These are phyloP conservation scores for Python bivittatus DNA, from an alignment of 2,113 vertebrate genomes.

Conservation along the genomic window DNA sequence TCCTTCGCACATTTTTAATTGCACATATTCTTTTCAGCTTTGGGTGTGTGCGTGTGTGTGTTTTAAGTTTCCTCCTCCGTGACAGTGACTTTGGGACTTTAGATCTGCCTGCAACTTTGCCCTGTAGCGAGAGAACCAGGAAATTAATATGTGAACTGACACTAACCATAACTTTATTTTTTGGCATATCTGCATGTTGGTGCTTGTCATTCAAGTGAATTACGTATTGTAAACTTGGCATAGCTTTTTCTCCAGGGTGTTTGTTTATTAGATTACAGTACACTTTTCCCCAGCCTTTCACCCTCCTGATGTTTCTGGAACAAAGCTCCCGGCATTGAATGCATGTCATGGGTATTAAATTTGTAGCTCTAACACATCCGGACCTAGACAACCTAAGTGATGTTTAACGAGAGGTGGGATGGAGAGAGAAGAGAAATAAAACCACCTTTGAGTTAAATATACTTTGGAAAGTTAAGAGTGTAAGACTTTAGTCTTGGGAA, in stretches of 20 bases:
- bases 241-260: neutral
- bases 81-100: neutral
- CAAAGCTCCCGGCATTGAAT: neutral
- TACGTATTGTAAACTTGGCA: neutral
- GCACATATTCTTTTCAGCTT: neutral
- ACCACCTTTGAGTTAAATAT: neutral
- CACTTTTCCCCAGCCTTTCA: neutral
- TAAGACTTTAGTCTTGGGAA: neutral
- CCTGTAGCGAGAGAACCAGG: neutral
- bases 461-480: neutral
- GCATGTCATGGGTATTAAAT: neutral
- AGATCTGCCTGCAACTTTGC: neutral
- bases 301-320: neutral
- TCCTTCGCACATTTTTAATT: neutral
- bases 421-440: neutral
- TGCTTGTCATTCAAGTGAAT: neutral
- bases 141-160: neutral
- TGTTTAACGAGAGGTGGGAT: neutral
- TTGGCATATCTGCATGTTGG: neutral
- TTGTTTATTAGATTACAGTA: neutral
- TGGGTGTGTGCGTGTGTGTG: too few relatives aligned
- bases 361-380: neutral
- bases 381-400: neutral
- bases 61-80: neutral
- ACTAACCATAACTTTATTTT: neutral